Evolutionary conservation across 2,113 vertebrate genomes (phyloP).

Genomic region (Rallus limicola): DNA sequence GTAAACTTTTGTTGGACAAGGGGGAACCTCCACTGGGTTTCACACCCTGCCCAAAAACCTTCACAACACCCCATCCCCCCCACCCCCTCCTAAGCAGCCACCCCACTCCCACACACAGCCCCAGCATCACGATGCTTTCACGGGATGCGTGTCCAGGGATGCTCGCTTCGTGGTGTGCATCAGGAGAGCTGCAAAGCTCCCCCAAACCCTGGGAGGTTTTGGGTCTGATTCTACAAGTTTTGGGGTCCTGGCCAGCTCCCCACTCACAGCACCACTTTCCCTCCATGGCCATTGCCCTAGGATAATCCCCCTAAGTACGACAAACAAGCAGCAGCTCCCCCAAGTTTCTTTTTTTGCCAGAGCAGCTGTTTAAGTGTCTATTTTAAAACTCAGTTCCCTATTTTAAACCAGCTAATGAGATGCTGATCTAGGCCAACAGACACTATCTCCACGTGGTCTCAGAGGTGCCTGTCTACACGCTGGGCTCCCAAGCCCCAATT

Average conservation of each 20-base stretch:
- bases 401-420: constrained; percentile 44
- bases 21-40: neutral
- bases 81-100: neutral
- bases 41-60: neutral
- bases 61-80: neutral
- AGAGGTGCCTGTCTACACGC: neutral
- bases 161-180: neutral
- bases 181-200: neutral
- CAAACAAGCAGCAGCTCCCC: neutral
- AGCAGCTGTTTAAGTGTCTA: constrained; percentile 40
- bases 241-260: neutral
- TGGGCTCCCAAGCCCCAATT: neutral
- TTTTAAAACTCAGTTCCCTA: constrained; percentile 54
- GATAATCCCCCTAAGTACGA: neutral
- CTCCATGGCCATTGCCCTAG: neutral
- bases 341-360: neutral
- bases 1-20: neutral
- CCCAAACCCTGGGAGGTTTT: neutral
- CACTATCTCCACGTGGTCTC: neutral
- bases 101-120: neutral
- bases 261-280: neutral
- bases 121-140: fast-evolving
- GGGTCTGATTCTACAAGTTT: neutral
- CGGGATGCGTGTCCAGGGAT: fast-evolving
- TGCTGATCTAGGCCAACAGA: neutral